phyloP scores from a whole-genome alignment of 2,113 vertebrate genomes.

The Eclectus roratus region DNA sequence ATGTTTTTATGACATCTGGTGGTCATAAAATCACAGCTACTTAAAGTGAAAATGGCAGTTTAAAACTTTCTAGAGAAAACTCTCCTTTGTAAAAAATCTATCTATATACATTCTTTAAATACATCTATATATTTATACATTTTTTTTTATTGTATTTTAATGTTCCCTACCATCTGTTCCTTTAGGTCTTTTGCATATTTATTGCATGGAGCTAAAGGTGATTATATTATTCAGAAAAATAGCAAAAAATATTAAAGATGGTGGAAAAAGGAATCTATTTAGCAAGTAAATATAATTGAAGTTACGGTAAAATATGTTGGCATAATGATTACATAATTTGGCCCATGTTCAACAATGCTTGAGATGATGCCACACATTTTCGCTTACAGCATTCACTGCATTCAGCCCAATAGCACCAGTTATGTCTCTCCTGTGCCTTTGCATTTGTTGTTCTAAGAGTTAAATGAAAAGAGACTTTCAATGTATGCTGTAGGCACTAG shows the following conservation, averaged over 20 bases:
- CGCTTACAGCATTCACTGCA: not conserved
- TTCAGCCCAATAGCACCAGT: not conserved
- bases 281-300: not conserved
- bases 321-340: not conserved
- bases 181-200: not conserved
- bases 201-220: not conserved
- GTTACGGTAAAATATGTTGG: not conserved
- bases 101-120: too few species aligned
- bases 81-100: not conserved
- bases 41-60: not conserved
- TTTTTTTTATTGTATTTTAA: not conserved
- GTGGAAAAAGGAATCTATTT: not conserved
- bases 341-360: not conserved
- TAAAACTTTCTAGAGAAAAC: not conserved
- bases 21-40: not conserved
- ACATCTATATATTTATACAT: fast-evolving
- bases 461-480: not conserved
- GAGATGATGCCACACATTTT: not conserved
- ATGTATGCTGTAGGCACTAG: not conserved
- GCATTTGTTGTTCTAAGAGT: not conserved
- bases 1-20: constrained; percentile 25
- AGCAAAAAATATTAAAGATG: not conserved
- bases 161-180: not conserved
- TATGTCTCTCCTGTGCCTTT: not conserved
- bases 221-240: not conserved